phyloP scores from a whole-genome alignment of 2,113 vertebrate species.

The Toxostoma redivivum region DNA sequence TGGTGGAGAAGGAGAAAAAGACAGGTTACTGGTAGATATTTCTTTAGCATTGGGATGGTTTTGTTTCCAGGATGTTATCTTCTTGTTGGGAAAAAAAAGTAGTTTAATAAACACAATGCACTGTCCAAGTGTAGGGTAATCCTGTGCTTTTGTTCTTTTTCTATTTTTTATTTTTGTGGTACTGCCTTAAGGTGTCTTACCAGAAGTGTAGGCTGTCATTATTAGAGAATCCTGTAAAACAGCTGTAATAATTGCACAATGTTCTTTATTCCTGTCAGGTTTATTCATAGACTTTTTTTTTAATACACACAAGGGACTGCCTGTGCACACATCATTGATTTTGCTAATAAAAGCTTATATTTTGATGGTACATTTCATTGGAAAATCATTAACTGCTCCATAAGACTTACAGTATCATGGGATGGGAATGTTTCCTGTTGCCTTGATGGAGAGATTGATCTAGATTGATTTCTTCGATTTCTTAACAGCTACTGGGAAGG shows the following conservation, averaged over 20 bases:
- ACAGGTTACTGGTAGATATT: neutral
- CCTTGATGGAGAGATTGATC: neutral
- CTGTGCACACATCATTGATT: conserved; percentile 35
- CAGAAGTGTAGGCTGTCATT: neutral
- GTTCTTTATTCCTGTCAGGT: conserved; percentile 6
- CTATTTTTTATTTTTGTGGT: neutral
- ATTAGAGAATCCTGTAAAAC: conserved; percentile 16
- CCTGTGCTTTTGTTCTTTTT: neutral
- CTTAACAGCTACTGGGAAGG: neutral
- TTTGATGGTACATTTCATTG: conserved; percentile 34
- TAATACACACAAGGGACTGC: neutral
- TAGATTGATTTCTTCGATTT: neutral
- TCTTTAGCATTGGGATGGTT: neutral
- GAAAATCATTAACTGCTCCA: conserved; percentile 12
- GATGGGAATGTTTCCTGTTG: neutral
- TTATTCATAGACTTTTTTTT: conserved; percentile 9
- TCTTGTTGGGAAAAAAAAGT: neutral
- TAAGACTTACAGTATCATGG: neutral
- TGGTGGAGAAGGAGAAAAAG: neutral
- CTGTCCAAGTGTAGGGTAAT: neutral
- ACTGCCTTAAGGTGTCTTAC: neutral
- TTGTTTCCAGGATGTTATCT: neutral
- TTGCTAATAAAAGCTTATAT: conserved; percentile 51
- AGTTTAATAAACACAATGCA: neutral
- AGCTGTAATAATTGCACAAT: neutral